Percentiles rank a stretch among this genome's conserved stretches.
Evolutionary conservation across 2,797 vertebrate genomes (phyloP).

Genomic region (Sebastes diploproa): DNA sequence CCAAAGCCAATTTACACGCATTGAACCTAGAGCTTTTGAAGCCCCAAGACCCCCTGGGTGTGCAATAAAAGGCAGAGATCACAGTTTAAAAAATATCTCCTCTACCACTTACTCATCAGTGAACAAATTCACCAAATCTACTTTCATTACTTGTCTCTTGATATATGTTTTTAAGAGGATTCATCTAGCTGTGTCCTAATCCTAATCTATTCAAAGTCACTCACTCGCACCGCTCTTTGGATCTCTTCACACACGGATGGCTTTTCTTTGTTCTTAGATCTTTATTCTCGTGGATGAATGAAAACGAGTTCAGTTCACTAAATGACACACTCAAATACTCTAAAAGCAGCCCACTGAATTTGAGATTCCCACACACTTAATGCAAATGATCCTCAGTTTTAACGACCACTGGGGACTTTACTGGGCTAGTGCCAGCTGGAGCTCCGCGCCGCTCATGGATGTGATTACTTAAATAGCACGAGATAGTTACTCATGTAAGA

Average conservation of each 20-base stretch:
- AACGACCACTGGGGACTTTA: background rate
- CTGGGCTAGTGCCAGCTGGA: background rate
- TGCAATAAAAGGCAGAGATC: background rate
- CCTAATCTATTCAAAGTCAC: background rate
- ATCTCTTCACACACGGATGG: background rate
- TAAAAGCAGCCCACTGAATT: background rate
- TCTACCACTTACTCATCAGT: background rate
- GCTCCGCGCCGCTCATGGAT: background rate
- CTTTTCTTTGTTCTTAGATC: conserved; percentile 1
- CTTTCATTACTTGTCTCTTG: background rate
- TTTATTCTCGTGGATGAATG: background rate
- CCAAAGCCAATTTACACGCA: background rate
- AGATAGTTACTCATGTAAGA: background rate
- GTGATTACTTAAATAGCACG: background rate
- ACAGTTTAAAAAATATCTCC: background rate
- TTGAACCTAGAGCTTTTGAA: background rate
- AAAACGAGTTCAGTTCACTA: background rate
- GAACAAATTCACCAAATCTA: background rate
- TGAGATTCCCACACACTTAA: background rate
- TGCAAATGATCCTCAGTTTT: background rate
- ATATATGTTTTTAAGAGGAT: background rate
- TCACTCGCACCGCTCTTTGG: background rate
- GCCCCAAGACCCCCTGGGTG: background rate
- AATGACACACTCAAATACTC: background rate
- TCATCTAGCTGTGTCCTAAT: background rate